Percentiles rank a stretch among this genome's conserved stretches.
phyloP scores from a whole-genome alignment of 1,140 invertebrate genomes.

The Popillia japonica region DNA sequence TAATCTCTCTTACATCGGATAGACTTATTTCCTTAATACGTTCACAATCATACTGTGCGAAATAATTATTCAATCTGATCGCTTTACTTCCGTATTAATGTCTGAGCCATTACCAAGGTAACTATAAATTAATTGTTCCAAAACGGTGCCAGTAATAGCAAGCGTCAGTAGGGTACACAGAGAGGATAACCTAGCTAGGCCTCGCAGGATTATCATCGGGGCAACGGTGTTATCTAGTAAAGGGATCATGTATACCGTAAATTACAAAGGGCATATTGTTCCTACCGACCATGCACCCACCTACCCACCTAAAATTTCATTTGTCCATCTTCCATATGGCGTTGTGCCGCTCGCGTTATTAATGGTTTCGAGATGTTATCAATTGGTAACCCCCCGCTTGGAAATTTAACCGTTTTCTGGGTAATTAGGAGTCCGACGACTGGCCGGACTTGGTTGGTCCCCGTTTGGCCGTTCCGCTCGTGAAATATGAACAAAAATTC shows the following conservation, averaged over 20 bases:
- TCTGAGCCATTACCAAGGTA: slow-evolving; percentile 10
- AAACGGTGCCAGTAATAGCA: not conserved
- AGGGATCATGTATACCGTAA: slow-evolving; percentile 31
- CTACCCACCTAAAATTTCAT: slow-evolving; percentile 24
- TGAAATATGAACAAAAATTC: slow-evolving; percentile 19
- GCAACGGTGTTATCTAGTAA: slow-evolving; percentile 9
- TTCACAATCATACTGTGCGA: not conserved
- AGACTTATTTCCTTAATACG: not conserved
- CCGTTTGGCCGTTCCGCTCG: not conserved
- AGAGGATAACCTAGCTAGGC: not conserved
- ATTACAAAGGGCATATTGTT: slow-evolving; percentile 32
- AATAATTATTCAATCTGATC: slow-evolving; percentile 12
- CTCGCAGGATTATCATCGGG: slow-evolving; percentile 16
- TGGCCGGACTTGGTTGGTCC: not conserved
- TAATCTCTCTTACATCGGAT: not conserved
- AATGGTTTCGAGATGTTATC: slow-evolving; percentile 35
- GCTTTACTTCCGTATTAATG: not conserved
- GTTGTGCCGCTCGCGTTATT: slow-evolving; percentile 1
- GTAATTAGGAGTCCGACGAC: slow-evolving; percentile 15
- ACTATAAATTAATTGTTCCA: slow-evolving; percentile 20
- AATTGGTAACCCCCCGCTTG: slow-evolving; percentile 16
- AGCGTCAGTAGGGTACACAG: not conserved
- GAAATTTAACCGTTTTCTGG: slow-evolving; percentile 26
- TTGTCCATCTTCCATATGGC: slow-evolving; percentile 34
- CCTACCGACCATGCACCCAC: not conserved